phyloP scores from a whole-genome alignment of 2,888 invertebrate genomes.

The Esperia sulphurella region DNA sequence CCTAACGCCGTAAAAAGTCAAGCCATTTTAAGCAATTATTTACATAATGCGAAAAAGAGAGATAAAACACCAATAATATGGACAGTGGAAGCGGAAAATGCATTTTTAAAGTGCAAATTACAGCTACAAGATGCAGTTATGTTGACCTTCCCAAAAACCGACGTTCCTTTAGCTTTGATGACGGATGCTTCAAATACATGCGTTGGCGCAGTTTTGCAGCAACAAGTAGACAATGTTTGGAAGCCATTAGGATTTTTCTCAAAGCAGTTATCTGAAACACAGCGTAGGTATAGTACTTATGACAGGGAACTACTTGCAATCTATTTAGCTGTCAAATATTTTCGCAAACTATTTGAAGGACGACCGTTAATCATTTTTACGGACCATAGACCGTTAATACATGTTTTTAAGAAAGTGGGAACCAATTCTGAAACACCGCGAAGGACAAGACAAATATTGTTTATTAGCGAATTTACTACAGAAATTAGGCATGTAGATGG shows the following conservation, averaged over 20 bases:
- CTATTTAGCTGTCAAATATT: slow-evolving; percentile 7
- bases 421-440: slow-evolving; percentile 9
- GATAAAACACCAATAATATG: neutral
- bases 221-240: neutral
- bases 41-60: neutral
- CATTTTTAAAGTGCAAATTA: neutral
- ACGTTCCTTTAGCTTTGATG: neutral
- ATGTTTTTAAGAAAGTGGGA: slow-evolving; percentile 8
- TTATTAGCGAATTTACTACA: slow-evolving; percentile 32
- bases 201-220: slow-evolving; percentile 4
- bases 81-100: neutral
- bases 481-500: slow-evolving; percentile 32
- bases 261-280: slow-evolving; percentile 2
- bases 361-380: slow-evolving; percentile 9
- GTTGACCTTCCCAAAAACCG: neutral
- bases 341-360: slow-evolving; percentile 8
- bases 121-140: neutral
- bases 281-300: slow-evolving; percentile 5
- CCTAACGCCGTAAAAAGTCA: slow-evolving; percentile 4
- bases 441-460: slow-evolving; percentile 4
- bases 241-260: slow-evolving; percentile 13
- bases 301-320: slow-evolving; percentile 10
- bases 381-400: slow-evolving; percentile 15
- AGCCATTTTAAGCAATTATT: neutral
- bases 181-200: slow-evolving; percentile 2